Evolutionary conservation across 2,888 invertebrate species (phyloP), one percentile per base, ranked within the genome.

Genomic region (Lydus trimaculatus): DNA sequence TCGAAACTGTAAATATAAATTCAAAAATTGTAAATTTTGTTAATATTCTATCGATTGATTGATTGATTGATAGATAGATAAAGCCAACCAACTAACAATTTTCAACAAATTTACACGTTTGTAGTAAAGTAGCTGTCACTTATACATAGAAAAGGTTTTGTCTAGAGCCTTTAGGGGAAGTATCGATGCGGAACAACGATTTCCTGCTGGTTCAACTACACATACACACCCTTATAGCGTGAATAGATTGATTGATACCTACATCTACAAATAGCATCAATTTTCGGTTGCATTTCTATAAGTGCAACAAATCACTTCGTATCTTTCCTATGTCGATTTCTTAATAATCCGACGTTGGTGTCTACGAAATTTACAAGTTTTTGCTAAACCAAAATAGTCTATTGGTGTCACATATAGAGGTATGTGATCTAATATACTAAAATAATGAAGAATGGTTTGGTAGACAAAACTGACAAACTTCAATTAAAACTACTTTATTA

Each of bases 1-100:
- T 90, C 90, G 80, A 89, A 89, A 82, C 90, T 90, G 85, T 63
- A 87, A 86, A 60, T 78, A 78, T 76, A 80, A 65, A n/a, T n/a
- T n/a, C n/a, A 56, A 25, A 62, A 43, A 36, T 0, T 3, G 11
- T 8, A 5, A 20, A 23, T 31, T n/a, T 36, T 15, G 23, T 13
- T 23, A 56, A 25, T 20, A 20, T n/a, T n/a, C 2, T 23, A 11
- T 25, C 6, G 56, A 56, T 23, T 25, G 56, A 56, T 25, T 3
- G 56, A 56, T 20, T 52, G 13, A 36, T 15, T 36, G 36, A 36
- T 48, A 11, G 48, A 48, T 48, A n/a, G 25, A 56, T 13, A 1
- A 13, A 20, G 11, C 20, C 3, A 13, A 13, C 20, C 17, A 13
- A 13, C 13, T 11, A 52, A 20, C 48, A 11, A 56, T 20, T 56